A percentile compares a stretch with the other conserved stretches of the same genome.
phyloP scores from a whole-genome alignment of 2,113 vertebrate species.

The Nannospalax galili region DNA sequence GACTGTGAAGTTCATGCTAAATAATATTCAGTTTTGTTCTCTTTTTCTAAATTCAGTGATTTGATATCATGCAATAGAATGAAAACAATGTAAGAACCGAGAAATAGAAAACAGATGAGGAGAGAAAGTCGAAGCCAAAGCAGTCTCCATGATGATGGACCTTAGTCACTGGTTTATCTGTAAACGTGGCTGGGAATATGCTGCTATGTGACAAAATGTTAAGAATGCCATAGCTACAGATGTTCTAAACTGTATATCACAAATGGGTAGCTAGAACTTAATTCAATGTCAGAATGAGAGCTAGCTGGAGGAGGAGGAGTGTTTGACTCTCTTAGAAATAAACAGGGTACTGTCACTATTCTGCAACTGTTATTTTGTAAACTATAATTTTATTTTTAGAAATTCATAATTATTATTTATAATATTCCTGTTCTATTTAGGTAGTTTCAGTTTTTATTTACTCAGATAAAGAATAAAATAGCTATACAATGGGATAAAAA shows the following conservation, averaged over 20 bases:
- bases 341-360: neutral
- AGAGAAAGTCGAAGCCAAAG: too few species aligned
- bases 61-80: too few species aligned
- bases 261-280: neutral
- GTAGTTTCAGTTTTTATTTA: neutral
- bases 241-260: neutral
- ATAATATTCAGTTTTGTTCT: neutral
- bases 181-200: neutral
- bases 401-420: neutral
- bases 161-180: neutral
- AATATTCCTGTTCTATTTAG: neutral
- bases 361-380: neutral
- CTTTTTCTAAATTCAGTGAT: too few species aligned
- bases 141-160: too few species aligned
- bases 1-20: neutral
- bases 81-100: too few species aligned
- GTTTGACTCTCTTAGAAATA: neutral
- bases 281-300: neutral
- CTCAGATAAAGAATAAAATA: too few species aligned
- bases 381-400: neutral
- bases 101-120: too few species aligned
- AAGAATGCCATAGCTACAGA: neutral
- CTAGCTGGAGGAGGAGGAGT: neutral
- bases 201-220: neutral
- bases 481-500: too few species aligned